Evolutionary conservation across 2,888 invertebrate genomes (phyloP).

Genomic region (Polydrusus pterygomalis): DNA sequence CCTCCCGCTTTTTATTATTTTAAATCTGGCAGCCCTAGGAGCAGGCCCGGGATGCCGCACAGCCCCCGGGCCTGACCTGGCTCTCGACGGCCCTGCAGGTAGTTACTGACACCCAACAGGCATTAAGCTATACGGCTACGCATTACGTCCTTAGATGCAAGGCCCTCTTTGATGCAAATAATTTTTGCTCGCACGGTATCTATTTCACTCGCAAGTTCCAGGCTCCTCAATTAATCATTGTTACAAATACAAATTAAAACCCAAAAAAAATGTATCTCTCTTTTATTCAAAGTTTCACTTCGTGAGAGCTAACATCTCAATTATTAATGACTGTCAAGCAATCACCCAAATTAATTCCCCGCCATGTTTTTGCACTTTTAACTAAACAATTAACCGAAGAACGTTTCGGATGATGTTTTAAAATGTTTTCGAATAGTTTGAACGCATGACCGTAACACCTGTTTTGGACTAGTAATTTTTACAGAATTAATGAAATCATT

Average conservation of each 20-base stretch:
- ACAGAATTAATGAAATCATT: slow-evolving; percentile 41
- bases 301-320: background rate
- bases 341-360: background rate
- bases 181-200: too few species aligned
- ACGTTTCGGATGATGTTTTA: slow-evolving; percentile 28
- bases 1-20: too few species aligned
- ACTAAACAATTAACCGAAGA: slow-evolving; percentile 25
- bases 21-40: too few species aligned
- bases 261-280: background rate
- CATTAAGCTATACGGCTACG: too few species aligned
- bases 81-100: too few species aligned
- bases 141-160: too few species aligned
- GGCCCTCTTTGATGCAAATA: too few species aligned
- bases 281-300: background rate
- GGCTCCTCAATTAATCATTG: too few species aligned
- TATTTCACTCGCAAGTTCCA: too few species aligned
- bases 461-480: slow-evolving; percentile 66
- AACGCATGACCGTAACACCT: slow-evolving; percentile 58
- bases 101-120: too few species aligned
- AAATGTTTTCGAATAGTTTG: slow-evolving; percentile 36
- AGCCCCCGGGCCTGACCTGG: too few species aligned
- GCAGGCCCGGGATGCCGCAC: too few species aligned
- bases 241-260: background rate
- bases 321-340: slow-evolving; percentile 1
- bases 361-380: slow-evolving; percentile 1